Percentiles rank a stretch among this genome's conserved stretches.
Conservation (phyloP, 2,113 vertebrate genomes). For the Pogonocichla stellata region DNA sequence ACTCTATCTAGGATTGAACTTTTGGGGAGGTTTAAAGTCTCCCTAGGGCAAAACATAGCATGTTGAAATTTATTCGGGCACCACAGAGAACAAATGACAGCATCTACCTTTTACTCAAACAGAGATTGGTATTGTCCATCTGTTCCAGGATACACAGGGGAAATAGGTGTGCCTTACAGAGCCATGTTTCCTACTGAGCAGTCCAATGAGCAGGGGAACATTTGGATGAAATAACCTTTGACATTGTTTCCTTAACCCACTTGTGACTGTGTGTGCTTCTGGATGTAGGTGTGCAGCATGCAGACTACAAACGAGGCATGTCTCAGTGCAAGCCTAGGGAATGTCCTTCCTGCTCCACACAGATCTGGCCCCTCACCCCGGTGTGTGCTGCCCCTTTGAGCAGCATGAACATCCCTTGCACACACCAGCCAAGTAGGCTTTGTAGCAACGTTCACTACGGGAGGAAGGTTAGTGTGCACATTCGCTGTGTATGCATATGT, state of each 20-base stretch:
- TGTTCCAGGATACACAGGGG: neutral
- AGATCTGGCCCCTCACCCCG: neutral
- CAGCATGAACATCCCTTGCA: neutral
- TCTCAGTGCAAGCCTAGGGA: neutral
- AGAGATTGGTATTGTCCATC: neutral
- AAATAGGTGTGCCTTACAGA: neutral
- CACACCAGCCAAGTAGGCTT: neutral
- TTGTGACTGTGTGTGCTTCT: neutral
- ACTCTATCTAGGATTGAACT: rapidly evolving
- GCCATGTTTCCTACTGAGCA: neutral
- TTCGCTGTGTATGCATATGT: neutral
- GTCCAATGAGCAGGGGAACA: neutral
- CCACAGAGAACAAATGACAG: neutral
- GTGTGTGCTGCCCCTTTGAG: neutral
- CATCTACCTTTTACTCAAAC: neutral
- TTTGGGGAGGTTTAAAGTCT: neutral
- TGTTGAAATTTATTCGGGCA: neutral
- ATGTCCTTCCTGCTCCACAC: neutral
- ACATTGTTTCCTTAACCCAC: neutral
- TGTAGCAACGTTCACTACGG: rapidly evolving
- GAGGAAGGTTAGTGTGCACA: neutral
- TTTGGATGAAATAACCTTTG: neutral
- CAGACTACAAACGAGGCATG: neutral
- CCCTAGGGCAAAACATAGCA: neutral
- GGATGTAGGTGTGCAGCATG: neutral